phyloP scores from a whole-genome alignment of 2,888 invertebrate species.

The Agonopterix arenella region DNA sequence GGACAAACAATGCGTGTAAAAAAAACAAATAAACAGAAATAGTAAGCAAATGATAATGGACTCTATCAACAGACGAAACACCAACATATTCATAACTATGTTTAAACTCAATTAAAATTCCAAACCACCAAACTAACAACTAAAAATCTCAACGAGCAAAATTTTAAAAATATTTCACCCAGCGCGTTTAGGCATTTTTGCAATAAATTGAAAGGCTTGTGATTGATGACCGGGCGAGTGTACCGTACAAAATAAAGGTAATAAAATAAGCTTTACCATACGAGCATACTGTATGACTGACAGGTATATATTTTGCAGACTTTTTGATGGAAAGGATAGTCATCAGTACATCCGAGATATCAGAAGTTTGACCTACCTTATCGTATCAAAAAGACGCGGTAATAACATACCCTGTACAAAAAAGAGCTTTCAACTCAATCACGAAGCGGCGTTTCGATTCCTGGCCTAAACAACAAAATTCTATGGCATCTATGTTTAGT shows the following conservation, averaged over 20 bases:
- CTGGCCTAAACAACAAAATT: no score
- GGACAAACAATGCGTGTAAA: no score
- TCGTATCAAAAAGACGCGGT: no score
- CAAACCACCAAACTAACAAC: neutral
- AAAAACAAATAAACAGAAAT: no score
- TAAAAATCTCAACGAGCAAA: constrained; percentile 1
- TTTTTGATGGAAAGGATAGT: neutral
- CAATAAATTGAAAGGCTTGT: constrained; percentile 48
- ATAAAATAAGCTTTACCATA: constrained; percentile 6
- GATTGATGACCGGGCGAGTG: constrained; percentile 38
- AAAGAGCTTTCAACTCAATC: no score
- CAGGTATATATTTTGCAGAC: neutral
- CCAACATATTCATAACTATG: neutral
- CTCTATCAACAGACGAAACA: no score
- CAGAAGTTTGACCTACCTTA: no score
- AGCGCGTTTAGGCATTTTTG: constrained; percentile 40
- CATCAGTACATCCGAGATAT: no score
- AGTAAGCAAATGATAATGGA: no score
- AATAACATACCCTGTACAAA: no score
- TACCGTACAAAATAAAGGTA: constrained; percentile 20
- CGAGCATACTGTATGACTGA: neutral
- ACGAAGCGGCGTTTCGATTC: no score
- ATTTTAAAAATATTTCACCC: constrained; percentile 24
- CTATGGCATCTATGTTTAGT: no score
- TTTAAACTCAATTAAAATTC: neutral